These are phyloP conservation scores for Melikaiella ostensackeni DNA, from an alignment of 2,888 invertebrate species.

Conservation along the genomic window DNA sequence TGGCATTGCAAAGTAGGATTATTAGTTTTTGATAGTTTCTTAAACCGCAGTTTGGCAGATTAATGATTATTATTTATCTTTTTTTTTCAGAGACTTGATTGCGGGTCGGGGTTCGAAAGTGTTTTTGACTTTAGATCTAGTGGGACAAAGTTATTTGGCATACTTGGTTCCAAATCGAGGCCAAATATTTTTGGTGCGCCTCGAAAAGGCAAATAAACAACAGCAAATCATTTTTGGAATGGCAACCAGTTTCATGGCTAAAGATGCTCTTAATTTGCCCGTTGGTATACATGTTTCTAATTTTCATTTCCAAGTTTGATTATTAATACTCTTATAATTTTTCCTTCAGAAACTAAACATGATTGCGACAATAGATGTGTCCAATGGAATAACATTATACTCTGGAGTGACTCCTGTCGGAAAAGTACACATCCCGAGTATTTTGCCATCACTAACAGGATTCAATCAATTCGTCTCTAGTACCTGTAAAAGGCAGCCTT, in stretches of 20 bases:
- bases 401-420: constrained; percentile 90
- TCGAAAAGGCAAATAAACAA: constrained; percentile 83
- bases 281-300: constrained; percentile 76
- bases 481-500: constrained; percentile 74
- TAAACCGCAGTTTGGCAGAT: neutral
- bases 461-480: constrained; percentile 78
- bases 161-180: constrained; percentile 84
- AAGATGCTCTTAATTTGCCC: constrained; percentile 89
- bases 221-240: constrained; percentile 87
- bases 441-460: constrained; percentile 80
- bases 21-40: neutral
- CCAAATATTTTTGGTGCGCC: constrained; percentile 83
- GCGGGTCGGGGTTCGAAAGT: constrained; percentile 84
- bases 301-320: neutral
- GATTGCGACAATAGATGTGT: constrained; percentile 89
- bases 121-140: constrained; percentile 91
- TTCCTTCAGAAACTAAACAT: constrained; percentile 84
- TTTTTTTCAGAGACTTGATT: constrained; percentile 74
- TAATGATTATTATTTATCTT: constrained; percentile 33
- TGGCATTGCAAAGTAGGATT: constrained; percentile 68
- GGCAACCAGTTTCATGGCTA: constrained; percentile 85
- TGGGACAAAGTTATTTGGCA: constrained; percentile 91
- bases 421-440: constrained; percentile 89
- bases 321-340: constrained; percentile 36
- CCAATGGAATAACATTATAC: constrained; percentile 88